Conservation (phyloP, 2,797 vertebrate genomes). For the Danio jaintianensis region DNA sequence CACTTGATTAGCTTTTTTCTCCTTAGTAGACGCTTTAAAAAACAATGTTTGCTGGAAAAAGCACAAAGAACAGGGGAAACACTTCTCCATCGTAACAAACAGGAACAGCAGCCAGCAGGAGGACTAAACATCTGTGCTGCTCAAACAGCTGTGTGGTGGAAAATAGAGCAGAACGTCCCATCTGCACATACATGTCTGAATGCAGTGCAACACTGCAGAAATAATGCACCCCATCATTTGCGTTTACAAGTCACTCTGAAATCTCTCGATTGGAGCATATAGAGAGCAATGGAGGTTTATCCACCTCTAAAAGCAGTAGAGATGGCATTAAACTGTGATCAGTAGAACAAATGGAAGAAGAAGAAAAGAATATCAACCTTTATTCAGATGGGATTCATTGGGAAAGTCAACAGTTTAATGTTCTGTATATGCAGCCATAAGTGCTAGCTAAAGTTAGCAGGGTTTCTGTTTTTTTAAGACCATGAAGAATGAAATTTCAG, state of each 20-base stretch:
- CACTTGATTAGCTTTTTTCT: not conserved
- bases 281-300: not conserved
- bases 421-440: not conserved
- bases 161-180: constrained; percentile 39
- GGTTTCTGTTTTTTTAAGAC: no score
- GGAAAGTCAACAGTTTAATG: not conserved
- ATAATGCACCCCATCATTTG: not conserved
- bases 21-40: no score
- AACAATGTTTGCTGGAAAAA: not conserved
- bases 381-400: not conserved
- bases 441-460: no score
- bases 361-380: not conserved
- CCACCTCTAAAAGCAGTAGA: not conserved
- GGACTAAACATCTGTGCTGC: constrained; percentile 13
- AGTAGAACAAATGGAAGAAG: not conserved
- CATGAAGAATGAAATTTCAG: no score
- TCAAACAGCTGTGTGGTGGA: constrained; percentile 2
- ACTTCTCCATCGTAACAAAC: not conserved
- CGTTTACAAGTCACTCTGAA: not conserved
- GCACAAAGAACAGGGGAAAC: not conserved
- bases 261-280: not conserved
- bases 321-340: not conserved
- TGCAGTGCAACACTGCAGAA: constrained; percentile 23
- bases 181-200: constrained; percentile 17
- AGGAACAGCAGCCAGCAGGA: not conserved